Evolutionary conservation across 2,888 invertebrate species (phyloP).

Genomic region (Cosmopolites sordidus): DNA sequence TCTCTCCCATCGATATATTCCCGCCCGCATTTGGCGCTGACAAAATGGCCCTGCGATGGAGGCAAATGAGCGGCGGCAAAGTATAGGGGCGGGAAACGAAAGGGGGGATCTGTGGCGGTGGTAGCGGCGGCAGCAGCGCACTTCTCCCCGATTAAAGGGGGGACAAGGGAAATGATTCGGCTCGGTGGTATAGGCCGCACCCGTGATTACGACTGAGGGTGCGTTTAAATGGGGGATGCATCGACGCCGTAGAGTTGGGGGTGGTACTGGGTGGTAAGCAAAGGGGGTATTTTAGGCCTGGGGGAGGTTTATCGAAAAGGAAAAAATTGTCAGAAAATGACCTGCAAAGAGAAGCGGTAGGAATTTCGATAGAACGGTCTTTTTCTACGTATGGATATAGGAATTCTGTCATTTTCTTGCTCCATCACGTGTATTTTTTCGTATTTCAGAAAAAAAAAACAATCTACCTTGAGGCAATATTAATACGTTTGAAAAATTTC

Average conservation of each 20-base stretch:
- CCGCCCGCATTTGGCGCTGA: too few species aligned
- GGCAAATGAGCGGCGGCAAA: neutral
- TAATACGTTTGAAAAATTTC: too few species aligned
- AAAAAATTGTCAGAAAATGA: neutral
- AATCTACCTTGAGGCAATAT: too few species aligned
- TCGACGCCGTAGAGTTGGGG: neutral
- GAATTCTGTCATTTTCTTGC: too few species aligned
- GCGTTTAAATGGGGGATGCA: slow-evolving; percentile 1
- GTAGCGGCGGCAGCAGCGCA: slow-evolving; percentile 12
- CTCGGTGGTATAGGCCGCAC: slow-evolving; percentile 24
- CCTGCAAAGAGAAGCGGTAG: neutral
- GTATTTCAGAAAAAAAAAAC: too few species aligned
- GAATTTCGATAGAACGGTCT: too few species aligned
- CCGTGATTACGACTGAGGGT: slow-evolving; percentile 21
- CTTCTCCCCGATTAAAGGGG: slow-evolving; percentile 26
- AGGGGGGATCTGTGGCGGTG: slow-evolving; percentile 12
- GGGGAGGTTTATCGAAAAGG: neutral
- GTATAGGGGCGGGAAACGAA: neutral
- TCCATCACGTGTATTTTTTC: too few species aligned
- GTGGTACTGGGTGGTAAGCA: neutral
- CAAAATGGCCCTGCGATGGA: neutral
- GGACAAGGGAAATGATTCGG: slow-evolving; percentile 13
- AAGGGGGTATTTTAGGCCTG: too few species aligned
- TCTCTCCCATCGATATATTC: too few species aligned
- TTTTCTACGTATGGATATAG: too few species aligned